Evolutionary conservation across 2,797 vertebrate genomes (phyloP), one percentile per base, ranked within the genome.

Genomic region (Sebastes taczanowskii): DNA sequence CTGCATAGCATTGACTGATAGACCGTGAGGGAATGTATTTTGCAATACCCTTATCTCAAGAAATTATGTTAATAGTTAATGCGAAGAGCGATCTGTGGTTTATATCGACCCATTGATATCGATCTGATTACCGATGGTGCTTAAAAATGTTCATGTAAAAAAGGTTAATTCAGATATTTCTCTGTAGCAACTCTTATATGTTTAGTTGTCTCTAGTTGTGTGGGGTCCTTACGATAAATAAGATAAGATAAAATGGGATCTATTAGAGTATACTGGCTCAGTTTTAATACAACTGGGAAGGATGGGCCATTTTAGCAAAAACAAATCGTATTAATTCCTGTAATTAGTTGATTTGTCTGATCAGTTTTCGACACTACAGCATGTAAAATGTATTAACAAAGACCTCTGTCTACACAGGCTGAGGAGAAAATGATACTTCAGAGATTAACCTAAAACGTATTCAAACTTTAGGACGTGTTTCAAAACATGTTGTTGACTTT

Each of bases 401-500:
- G 18, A 22, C 35, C 32, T 32, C 34, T 20, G 3, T 29, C 8
- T 8, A 18, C 14, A 16, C 34, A 27, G 27, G 34, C 25, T 29
- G 2, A 25, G 29, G 23, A 62, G 29, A 42, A 84, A 70, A 49
- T 2, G 0, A 77, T 55, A 30, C 46, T 62, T 56, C 13, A 67
- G 11, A 11, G n/a, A 77, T 69, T n/a, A 38, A 27, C 27, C n/a
- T 8, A 5, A 68, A 68, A 67, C 10, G 42, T 49, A 60, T 55
- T 53, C 46, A 20, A 79, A 89, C 80, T 66, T 34, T 22, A 0
- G 11, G 55, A 60, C 4, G 11, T 63, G 23, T 63, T 58, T 63
- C 14, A 5, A 71, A 72, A 80, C 46, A 71, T 42, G 76, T 56
- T 30, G n/a, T 32, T 56, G 34, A 27, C 53, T 84, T 81, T 49